Base-by-base conservation (phyloP, 2,113 vertebrate genomes). In the Serinus canaria region DNA sequence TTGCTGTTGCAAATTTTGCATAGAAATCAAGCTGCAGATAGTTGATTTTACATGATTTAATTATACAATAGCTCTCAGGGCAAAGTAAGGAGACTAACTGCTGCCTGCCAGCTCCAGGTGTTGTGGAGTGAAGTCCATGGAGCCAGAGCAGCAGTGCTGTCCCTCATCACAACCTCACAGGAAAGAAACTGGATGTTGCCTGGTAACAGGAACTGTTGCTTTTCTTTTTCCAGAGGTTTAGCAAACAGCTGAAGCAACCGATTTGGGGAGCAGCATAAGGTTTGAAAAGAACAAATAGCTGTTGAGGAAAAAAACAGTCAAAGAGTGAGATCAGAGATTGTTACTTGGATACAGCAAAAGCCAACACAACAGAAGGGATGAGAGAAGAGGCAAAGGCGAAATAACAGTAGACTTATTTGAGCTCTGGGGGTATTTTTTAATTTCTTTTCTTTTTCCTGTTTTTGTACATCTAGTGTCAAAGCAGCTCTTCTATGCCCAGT, bases 211-310 rank as follows among this genome's bases (percentile, higher is more conserved):
- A 55, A 53, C 72, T 77, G 68, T 90, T 81, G 56, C 72, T 52
- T 90, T 83, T 63, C 55, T 62, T 85, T 55, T 76, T 74, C 79
- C 96, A 97, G 95, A 78, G 93, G 95, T 91, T 95, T 68, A 78
- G 37, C 72, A 95, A 90, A 77, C 63, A 86, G 63, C 75, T 78
- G 90, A 91, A 83, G 53, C 46, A 64, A 90, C 72, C 76, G 35
- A 64, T 93, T 77, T 80, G 73, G 67, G 50, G 63, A 94, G 72
- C 72, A 88, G 72, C 76, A 59, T 80, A 70, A 88, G 87, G 72
- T 93, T 86, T 88, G 82, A 62, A 87, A 70, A 79, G 93, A 95
- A 90, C 55, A 93, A 97, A 90, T 83, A 93, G 68, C 50, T 87
- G 84, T 85, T 93, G 76, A 83, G 74, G 75, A 58, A 80, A 91